These are phyloP conservation scores for Leptatherina wallacei DNA, from an alignment of 2,797 vertebrate genomes.

Conservation along the genomic window DNA sequence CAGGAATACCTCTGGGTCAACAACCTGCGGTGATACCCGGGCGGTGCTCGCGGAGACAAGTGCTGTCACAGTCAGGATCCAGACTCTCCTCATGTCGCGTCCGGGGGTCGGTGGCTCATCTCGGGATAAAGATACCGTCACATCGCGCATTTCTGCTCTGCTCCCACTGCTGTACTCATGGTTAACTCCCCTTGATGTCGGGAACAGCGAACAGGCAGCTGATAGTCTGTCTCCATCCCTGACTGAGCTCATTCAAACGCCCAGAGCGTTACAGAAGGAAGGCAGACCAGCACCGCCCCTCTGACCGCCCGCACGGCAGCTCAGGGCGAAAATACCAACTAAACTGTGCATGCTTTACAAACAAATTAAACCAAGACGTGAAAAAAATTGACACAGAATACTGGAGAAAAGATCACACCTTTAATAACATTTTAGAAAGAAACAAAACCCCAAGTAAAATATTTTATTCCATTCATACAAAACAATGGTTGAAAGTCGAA, in stretches of 20 bases:
- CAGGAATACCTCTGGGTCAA: constrained; percentile 60
- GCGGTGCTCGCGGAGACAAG: constrained; percentile 25
- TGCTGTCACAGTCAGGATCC: constrained; percentile 46
- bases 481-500: constrained; percentile 90
- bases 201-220: constrained; percentile 14
- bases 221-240: constrained; percentile 55
- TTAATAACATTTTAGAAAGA: constrained; percentile 72
- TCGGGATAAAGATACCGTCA: constrained; percentile 11
- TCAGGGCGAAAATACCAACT: constrained; percentile 1
- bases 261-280: not conserved
- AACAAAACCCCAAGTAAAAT: constrained; percentile 78
- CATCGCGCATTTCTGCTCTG: constrained; percentile 16
- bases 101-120: constrained; percentile 45
- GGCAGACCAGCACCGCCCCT: constrained; percentile 49
- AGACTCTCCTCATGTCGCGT: constrained; percentile 25
- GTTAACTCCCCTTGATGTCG: constrained; percentile 11
- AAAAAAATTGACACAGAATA: constrained; percentile 12
- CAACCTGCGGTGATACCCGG: constrained; percentile 39
- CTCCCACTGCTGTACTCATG: constrained; percentile 1
- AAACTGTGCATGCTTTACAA: not conserved
- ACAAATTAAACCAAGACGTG: not conserved
- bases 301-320: not conserved
- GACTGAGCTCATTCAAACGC: not conserved
- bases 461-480: constrained; percentile 88
- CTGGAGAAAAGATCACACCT: constrained; percentile 72